Percentiles rank a stretch among this genome's conserved stretches.
Conservation (phyloP, 2,797 vertebrate species). For the Gymnoscopelus braueri region DNA sequence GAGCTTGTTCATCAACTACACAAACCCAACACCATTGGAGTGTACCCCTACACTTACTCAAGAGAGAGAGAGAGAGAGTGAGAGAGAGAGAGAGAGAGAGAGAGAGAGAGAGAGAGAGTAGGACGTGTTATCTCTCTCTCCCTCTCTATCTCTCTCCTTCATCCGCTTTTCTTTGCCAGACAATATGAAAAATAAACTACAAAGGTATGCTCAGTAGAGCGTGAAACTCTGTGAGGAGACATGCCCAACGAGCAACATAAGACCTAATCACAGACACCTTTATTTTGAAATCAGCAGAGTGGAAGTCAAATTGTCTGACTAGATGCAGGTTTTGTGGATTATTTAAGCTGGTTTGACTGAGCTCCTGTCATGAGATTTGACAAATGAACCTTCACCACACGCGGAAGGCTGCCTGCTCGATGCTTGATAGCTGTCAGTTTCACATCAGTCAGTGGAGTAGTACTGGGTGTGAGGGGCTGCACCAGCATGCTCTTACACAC, state of each 20-base stretch:
- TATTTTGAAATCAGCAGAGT: neutral
- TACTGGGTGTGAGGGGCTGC: no score
- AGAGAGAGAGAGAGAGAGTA: neutral
- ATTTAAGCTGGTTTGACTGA: no score
- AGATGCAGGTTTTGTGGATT: no score
- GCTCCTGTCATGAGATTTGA: no score
- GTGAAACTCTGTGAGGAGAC: no score
- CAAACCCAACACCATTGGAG: constrained; percentile 5
- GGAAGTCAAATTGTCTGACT: no score
- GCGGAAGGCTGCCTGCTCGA: no score
- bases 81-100: no score
- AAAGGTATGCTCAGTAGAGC: neutral
- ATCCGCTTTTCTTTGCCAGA: neutral
- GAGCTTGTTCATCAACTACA: constrained; percentile 4
- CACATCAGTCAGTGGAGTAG: no score
- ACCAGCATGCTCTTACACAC: no score
- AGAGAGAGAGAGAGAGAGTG: neutral
- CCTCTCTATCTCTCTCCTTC: neutral
- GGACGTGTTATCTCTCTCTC: neutral
- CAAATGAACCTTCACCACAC: no score
- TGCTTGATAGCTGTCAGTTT: no score
- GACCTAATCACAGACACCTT: neutral
- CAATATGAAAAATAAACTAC: neutral
- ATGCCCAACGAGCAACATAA: neutral
- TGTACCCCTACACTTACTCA: constrained; percentile 18